These are phyloP conservation scores for Oscheius sp. DNA, from an alignment of 1,140 invertebrate species.

Conservation along the genomic window DNA sequence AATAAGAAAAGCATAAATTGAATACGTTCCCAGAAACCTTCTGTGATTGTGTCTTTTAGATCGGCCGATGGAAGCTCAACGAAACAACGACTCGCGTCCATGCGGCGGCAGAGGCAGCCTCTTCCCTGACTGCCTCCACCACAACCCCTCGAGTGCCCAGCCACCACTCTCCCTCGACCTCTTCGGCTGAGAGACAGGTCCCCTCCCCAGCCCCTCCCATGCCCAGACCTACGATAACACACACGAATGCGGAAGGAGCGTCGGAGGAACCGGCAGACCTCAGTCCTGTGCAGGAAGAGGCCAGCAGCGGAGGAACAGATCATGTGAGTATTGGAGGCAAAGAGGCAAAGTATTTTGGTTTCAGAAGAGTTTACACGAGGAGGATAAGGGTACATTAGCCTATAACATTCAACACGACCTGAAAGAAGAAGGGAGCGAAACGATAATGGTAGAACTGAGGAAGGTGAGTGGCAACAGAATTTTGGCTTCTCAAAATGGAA, in stretches of 20 bases:
- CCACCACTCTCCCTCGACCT: neutral
- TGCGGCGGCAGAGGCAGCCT: constrained; percentile 42
- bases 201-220: constrained; percentile 29
- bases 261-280: constrained; percentile 19
- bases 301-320: constrained; percentile 14
- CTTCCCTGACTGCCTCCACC: neutral
- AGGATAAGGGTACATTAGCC: constrained; percentile 1
- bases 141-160: neutral
- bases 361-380: no score
- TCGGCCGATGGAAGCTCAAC: constrained; percentile 53
- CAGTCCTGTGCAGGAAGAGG: constrained; percentile 17
- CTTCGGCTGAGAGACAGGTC: constrained; percentile 4
- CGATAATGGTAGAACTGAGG: constrained; percentile 51
- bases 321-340: neutral
- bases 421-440: constrained; percentile 53
- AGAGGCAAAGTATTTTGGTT: neutral
- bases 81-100: constrained; percentile 56
- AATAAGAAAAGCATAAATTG: neutral
- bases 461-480: constrained; percentile 39
- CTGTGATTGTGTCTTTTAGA: no score
- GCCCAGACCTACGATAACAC: constrained; percentile 23
- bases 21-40: neutral
- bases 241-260: constrained; percentile 18
- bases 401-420: constrained; percentile 34
- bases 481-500: neutral